A percentile compares a stretch with the other conserved stretches of the same genome.
Conservation (phyloP, 2,797 vertebrate genomes). For the Taenioides sp. region DNA sequence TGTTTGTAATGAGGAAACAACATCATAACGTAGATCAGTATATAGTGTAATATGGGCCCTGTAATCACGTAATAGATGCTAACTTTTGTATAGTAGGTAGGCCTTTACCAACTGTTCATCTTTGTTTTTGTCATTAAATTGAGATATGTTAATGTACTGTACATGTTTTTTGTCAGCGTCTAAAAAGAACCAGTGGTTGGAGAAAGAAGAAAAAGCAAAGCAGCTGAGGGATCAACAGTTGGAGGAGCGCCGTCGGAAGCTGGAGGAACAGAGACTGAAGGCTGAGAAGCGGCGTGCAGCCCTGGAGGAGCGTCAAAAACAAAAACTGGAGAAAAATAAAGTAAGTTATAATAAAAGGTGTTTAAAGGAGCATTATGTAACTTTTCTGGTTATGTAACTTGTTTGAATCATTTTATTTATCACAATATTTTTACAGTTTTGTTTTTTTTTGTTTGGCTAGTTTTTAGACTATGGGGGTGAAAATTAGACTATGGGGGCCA, state of each 20-base stretch:
- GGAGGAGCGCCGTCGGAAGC: slow-evolving; percentile 86
- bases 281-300: slow-evolving; percentile 85
- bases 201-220: slow-evolving; percentile 93
- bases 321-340: slow-evolving; percentile 97
- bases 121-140: neutral
- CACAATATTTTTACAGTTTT: too few relatives aligned
- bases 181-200: slow-evolving; percentile 93
- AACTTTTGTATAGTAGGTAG: neutral
- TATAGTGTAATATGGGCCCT: too few relatives aligned
- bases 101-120: neutral
- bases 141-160: neutral
- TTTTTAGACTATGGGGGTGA: too few relatives aligned
- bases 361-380: too few relatives aligned
- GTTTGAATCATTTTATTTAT: too few relatives aligned
- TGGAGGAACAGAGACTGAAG: slow-evolving; percentile 91
- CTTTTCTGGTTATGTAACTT: too few relatives aligned
- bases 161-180: slow-evolving; percentile 73
- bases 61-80: neutral
- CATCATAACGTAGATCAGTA: too few relatives aligned
- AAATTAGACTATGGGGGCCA: too few relatives aligned
- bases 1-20: too few relatives aligned
- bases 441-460: too few relatives aligned
- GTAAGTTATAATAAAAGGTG: slow-evolving; percentile 59
- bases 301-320: slow-evolving; percentile 91
- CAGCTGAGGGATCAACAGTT: slow-evolving; percentile 91